Evolutionary conservation across 2,113 vertebrate species (phyloP).

Genomic region (rat (Rattus norvegicus)): GRCr8 NC_086035.1:14316001-14316500

Average conservation of each 20-base stretch:
- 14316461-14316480: neutral
- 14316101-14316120: neutral
- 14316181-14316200: too few relatives aligned
- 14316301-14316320: neutral
- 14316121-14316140: neutral
- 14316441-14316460: neutral
- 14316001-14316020: neutral
- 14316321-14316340: neutral
- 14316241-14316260: neutral
- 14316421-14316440: neutral
- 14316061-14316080: neutral
- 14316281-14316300: neutral
- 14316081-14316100: neutral
- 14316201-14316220: neutral
- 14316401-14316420: too few relatives aligned
- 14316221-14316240: neutral
- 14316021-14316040: neutral
- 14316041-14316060: neutral
- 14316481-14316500: neutral
- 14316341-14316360: neutral
- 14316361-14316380: too few relatives aligned
- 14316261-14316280: neutral
- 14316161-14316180: neutral
- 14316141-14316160: neutral
- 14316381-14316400: accelerated